Conservation (phyloP, 2,797 vertebrate genomes). For the Gymnothorax javanicus region DNA sequence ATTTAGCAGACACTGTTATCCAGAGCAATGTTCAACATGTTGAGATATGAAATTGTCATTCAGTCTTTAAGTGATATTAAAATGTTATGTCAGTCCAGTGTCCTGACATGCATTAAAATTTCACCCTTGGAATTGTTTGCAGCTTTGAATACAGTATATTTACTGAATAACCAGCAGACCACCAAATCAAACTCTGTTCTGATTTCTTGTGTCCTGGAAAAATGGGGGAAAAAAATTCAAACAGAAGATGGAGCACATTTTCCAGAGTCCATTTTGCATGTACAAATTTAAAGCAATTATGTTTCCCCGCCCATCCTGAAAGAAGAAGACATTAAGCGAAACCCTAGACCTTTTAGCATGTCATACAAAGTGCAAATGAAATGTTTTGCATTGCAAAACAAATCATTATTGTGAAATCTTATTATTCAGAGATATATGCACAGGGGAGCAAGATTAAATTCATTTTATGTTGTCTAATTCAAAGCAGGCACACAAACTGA, state of each 20-base stretch:
- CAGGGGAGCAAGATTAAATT: constrained; percentile 53
- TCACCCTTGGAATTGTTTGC: too few relatives aligned
- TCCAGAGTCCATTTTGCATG: not conserved
- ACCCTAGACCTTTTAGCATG: constrained; percentile 20
- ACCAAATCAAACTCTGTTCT: constrained; percentile 46
- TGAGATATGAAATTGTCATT: too few relatives aligned
- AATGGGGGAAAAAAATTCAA: not conserved
- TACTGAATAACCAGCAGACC: constrained; percentile 40
- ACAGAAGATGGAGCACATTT: not conserved
- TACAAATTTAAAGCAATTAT: not conserved
- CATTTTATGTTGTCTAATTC: constrained; percentile 58
- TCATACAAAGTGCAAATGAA: constrained; percentile 31
- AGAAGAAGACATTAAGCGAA: not conserved
- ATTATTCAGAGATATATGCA: constrained; percentile 59
- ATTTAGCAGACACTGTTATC: too few relatives aligned
- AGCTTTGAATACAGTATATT: constrained; percentile 19
- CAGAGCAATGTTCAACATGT: too few relatives aligned
- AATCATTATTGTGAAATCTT: constrained; percentile 61
- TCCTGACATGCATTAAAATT: too few relatives aligned
- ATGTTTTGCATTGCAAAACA: constrained; percentile 69
- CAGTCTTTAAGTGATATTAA: too few relatives aligned
- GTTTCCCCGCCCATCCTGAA: not conserved
- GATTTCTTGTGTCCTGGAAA: constrained; percentile 3
- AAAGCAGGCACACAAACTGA: constrained; percentile 47
- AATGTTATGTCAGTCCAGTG: too few relatives aligned